A percentile compares a stretch with the other conserved stretches of the same genome.
phyloP scores from a whole-genome alignment of 1,140 invertebrate species.

The Brachionus angularis region DNA sequence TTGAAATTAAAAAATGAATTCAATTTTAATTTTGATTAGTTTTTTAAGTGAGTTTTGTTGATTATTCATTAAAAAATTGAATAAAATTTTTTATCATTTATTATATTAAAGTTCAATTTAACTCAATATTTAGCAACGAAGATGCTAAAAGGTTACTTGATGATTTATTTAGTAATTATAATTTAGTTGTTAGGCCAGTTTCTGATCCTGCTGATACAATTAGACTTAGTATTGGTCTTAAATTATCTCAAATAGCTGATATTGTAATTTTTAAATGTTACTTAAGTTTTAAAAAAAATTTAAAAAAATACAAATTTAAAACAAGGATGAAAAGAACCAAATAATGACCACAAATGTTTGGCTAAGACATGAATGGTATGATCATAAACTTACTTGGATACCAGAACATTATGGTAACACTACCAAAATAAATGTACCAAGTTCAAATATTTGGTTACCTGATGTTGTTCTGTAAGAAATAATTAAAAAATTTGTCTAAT shows the following conservation, averaged over 20 bases:
- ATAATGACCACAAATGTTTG: conserved; percentile 62
- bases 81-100: not conserved
- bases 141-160: conserved; percentile 34
- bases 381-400: conserved; percentile 46
- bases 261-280: too few species aligned
- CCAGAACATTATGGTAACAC: conserved; percentile 40
- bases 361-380: conserved; percentile 50
- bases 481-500: too few species aligned
- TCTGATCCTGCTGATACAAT: conserved; percentile 6
- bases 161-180: conserved; percentile 37
- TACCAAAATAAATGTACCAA: conserved; percentile 46
- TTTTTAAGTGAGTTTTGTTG: too few species aligned
- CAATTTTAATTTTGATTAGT: too few species aligned
- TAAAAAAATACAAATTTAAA: too few species aligned
- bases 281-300: too few species aligned
- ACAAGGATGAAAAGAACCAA: conserved; percentile 54
- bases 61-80: not conserved
- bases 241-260: conserved; percentile 39
- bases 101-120: not conserved
- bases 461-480: conserved; percentile 59
- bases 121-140: conserved; percentile 9
- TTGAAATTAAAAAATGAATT: too few species aligned
- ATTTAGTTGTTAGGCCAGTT: conserved; percentile 34
- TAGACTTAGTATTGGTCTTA: conserved; percentile 28
- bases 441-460: conserved; percentile 46